Conservation (phyloP, 1,140 invertebrate species). For the Rhopalosiphum padi region DNA sequence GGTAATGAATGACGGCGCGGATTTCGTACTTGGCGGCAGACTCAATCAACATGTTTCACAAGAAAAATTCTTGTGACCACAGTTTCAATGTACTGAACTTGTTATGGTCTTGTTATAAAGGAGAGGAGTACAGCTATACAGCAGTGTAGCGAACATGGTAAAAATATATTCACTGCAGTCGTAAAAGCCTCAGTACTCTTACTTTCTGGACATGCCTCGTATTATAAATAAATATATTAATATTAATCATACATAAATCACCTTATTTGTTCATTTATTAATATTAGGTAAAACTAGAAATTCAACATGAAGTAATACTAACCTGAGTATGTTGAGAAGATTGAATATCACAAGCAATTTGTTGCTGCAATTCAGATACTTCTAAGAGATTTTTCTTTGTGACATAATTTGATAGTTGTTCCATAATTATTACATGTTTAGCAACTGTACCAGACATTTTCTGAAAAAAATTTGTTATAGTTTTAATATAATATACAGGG, state of each 20-base stretch:
- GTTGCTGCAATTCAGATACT: conserved; percentile 96
- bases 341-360: conserved; percentile 91
- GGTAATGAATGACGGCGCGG: too few species aligned
- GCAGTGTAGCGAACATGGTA: too few species aligned
- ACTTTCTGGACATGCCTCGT: too few species aligned
- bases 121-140: too few species aligned
- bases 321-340: conserved; percentile 86
- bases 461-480: conserved; percentile 63
- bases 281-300: background rate
- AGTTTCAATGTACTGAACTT: too few species aligned
- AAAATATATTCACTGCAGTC: too few species aligned
- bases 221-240: background rate
- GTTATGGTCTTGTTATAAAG: too few species aligned
- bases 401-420: conserved; percentile 89
- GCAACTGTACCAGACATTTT: conserved; percentile 98
- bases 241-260: background rate
- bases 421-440: conserved; percentile 96
- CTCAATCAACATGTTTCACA: too few species aligned
- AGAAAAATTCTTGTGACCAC: too few species aligned
- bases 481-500: background rate
- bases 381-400: conserved; percentile 81
- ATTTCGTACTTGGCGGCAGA: too few species aligned
- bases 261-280: background rate
- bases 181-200: too few species aligned
- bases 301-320: conserved; percentile 36